Conservation (phyloP, 2,797 vertebrate genomes). For the Discoglossus pictus region DNA sequence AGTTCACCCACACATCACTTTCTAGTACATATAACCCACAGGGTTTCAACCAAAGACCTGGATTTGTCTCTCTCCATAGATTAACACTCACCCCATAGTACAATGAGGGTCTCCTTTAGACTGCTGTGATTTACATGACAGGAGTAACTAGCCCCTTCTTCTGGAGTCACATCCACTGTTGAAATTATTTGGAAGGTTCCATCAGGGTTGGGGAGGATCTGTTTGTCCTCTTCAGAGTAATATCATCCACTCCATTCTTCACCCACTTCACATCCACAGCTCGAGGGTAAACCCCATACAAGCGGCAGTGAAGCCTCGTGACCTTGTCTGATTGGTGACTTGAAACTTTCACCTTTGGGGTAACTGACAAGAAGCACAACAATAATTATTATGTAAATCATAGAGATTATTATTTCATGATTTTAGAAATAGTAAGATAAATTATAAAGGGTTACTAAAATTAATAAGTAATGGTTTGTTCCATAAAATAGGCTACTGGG, state of each 20-base stretch:
- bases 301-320: background rate
- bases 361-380: background rate
- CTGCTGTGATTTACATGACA: background rate
- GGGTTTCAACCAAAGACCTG: no score
- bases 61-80: no score
- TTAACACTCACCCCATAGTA: background rate
- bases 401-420: no score
- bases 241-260: background rate
- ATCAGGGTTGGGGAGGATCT: background rate
- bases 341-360: slow-evolving; percentile 1
- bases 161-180: background rate
- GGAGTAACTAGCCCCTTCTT: background rate
- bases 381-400: no score
- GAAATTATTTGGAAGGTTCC: background rate
- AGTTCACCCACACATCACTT: no score
- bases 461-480: no score
- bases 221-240: background rate
- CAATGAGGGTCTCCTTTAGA: background rate
- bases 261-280: background rate
- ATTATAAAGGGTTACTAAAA: no score
- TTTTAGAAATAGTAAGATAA: no score
- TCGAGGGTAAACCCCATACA: background rate
- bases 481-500: no score
- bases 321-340: background rate
- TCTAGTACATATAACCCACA: no score